Base-by-base conservation (phyloP, 2,113 vertebrate species). In the Leiothrix lutea region DNA sequence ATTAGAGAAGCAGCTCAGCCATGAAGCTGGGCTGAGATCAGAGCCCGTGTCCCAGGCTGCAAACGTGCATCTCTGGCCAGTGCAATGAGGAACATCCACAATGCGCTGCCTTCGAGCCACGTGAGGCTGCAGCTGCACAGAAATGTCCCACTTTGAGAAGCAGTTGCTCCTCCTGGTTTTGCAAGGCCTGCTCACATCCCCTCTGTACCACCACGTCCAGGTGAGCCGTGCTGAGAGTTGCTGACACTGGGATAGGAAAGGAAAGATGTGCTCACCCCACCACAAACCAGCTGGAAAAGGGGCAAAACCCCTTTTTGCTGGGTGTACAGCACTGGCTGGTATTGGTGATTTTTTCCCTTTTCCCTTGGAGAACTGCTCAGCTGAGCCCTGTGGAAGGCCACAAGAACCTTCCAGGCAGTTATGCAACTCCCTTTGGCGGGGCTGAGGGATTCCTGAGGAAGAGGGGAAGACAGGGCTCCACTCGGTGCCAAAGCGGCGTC, bases 1-100 rank as follows among this genome's bases (percentile, higher is more conserved):
- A 80, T 84, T 74, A 94, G 53, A 91, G 80, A 28, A 92, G 72
- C 77, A 94, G 88, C 72, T 94, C 86, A 94, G 65, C 86, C 79
- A 78, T 50, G 86, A 88, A 95, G 82, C 82, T 42, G 36, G 79
- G 69, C 47, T 61, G 67, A 78, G 94, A 78, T 9, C 72, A 58
- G 54, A 50, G 75, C 24, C 40, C 1, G 0, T 13, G 44, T 82
- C 50, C 44, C 61, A 47, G 50, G 62, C 62, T 73, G 69, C 38
- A 45, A 47, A 53, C 1, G 1, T 29, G 25, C 57, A 22, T 51
- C 61, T 50, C 67, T 50, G 67, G n/a, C 58, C 79, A 12, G 13
- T 1, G 31, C 75, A 48, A 15, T 0, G 47, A 77, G 54, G 54
- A 80, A 17, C 64, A 57, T 50, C 80, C 64, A 47, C 20, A 0